Evolutionary conservation across 2,113 vertebrate genomes (phyloP).

Genomic region (Tetrax tetrax): DNA sequence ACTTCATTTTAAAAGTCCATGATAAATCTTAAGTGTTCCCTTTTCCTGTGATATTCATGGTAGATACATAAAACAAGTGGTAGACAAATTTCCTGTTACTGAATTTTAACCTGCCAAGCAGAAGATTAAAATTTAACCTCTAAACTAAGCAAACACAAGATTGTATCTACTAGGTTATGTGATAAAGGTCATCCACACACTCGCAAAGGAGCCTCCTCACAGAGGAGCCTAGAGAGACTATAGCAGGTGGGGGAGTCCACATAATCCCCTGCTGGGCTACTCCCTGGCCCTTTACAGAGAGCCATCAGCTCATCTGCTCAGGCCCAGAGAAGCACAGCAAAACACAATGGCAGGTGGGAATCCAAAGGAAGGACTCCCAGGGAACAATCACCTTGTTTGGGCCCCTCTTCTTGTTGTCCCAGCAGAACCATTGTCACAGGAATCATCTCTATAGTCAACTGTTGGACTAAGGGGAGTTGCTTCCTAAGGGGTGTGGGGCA

Average conservation of each 20-base stretch:
- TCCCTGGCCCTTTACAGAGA: neutral
- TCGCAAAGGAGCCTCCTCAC: neutral
- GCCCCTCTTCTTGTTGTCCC: fast-evolving
- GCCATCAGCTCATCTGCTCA: neutral
- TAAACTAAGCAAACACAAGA: neutral
- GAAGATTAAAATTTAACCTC: neutral
- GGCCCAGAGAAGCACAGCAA: neutral
- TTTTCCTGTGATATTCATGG: neutral
- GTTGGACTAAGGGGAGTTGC: neutral
- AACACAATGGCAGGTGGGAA: neutral
- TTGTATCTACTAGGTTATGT: neutral
- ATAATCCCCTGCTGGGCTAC: neutral
- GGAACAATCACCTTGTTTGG: too few species aligned
- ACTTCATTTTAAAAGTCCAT: neutral
- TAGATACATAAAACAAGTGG: neutral
- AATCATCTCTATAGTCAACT: neutral
- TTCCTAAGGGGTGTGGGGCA: neutral
- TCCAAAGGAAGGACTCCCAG: neutral
- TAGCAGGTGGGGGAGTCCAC: too few species aligned
- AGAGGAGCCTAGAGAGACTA: neutral
- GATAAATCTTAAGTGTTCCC: neutral
- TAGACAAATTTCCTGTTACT: neutral
- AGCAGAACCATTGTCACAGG: neutral
- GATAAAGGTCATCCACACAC: neutral
- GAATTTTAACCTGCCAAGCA: neutral